Percentiles rank a stretch among this genome's conserved stretches.
These are phyloP conservation scores for Blera fallax DNA, from an alignment of 2,888 invertebrate genomes.

Conservation along the genomic window DNA sequence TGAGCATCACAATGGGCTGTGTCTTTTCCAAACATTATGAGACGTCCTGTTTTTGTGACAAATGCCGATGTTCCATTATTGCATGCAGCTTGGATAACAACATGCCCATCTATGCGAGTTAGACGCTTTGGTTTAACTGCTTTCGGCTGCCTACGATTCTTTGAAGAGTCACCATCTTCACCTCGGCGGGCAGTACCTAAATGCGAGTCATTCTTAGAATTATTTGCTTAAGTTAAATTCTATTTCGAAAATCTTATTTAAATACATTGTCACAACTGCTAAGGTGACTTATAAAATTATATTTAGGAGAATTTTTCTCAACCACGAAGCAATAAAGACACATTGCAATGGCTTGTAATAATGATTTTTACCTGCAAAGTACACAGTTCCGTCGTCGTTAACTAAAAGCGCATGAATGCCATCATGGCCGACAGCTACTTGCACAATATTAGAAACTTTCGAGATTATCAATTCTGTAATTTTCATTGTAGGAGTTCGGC, in stretches of 20 bases:
- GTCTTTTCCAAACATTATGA: conserved; percentile 97
- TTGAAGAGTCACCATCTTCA: conserved; percentile 94
- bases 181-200: conserved; percentile 94
- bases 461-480: conserved; percentile 84
- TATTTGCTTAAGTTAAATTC: no score
- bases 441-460: conserved; percentile 88
- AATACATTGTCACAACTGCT: no score
- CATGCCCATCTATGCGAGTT: conserved; percentile 93
- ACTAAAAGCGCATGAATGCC: conserved; percentile 95
- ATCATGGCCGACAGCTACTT: conserved; percentile 96
- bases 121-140: conserved; percentile 96
- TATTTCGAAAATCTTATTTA: no score
- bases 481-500: conserved; percentile 80
- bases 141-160: conserved; percentile 92
- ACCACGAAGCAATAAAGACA: no score
- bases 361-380: conserved; percentile 84
- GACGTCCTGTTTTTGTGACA: conserved; percentile 93
- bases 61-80: conserved; percentile 97
- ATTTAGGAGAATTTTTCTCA: no score
- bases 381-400: conserved; percentile 95
- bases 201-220: background rate
- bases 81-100: conserved; percentile 92
- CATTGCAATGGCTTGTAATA: no score
- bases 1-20: conserved; percentile 90
- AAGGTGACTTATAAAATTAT: no score